Conservation (phyloP, 1,140 invertebrate genomes). For the Apis florea region DNA sequence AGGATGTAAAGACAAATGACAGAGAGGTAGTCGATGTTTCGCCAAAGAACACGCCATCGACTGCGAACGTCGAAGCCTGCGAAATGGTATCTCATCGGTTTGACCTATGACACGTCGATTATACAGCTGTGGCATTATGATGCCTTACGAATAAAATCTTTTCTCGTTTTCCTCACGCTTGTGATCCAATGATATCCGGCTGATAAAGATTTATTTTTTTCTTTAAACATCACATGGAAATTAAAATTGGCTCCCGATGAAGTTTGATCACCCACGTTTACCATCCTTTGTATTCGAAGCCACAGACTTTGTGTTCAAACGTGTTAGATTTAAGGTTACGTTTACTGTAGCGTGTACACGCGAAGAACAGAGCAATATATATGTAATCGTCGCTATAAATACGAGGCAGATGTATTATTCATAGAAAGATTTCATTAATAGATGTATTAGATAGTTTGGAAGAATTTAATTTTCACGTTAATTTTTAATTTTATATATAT, state of each 20-base stretch:
- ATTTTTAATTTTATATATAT: background rate
- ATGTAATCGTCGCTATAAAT: background rate
- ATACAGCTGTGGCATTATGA: conserved; percentile 41
- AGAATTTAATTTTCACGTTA: background rate
- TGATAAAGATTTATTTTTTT: background rate
- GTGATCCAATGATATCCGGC: background rate
- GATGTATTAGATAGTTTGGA: background rate
- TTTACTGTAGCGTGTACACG: background rate
- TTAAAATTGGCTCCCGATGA: too few species aligned
- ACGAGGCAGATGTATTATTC: background rate
- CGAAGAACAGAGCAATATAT: background rate
- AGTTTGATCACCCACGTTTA: background rate
- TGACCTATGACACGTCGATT: conserved; percentile 77
- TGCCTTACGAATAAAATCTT: conserved; percentile 34
- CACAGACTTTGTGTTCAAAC: too few species aligned
- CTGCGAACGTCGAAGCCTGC: conserved; percentile 67
- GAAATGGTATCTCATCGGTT: conserved; percentile 73
- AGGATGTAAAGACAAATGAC: conserved; percentile 23
- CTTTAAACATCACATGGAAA: background rate
- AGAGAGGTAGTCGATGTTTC: conserved; percentile 54
- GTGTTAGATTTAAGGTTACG: background rate
- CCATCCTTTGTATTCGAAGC: background rate
- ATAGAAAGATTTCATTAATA: background rate
- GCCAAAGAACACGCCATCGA: conserved; percentile 70
- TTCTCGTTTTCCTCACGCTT: conserved; percentile 17